Percentiles rank a stretch among this genome's conserved stretches.
These are phyloP conservation scores for Chionomys nivalis DNA, from an alignment of 2,113 vertebrate species.

Conservation along the genomic window DNA sequence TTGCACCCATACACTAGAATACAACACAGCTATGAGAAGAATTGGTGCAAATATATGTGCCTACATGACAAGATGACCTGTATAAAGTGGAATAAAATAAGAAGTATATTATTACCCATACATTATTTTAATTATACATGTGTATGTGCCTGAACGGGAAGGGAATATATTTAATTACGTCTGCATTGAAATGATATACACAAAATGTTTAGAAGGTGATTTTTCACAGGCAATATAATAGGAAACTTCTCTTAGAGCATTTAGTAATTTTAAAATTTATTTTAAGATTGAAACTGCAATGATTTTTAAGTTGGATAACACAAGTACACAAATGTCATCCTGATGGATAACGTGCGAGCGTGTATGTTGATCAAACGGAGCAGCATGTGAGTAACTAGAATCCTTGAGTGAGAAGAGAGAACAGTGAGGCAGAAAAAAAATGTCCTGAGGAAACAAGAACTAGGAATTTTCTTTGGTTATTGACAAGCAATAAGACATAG, in stretches of 20 bases:
- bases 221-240: not conserved
- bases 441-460: not conserved
- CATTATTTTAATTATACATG: not conserved
- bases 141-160: not conserved
- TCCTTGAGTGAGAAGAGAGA: not conserved
- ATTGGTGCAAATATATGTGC: not conserved
- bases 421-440: not conserved
- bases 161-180: not conserved
- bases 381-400: not conserved
- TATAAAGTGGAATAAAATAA: not conserved
- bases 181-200: not conserved
- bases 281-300: not conserved
- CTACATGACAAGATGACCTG: not conserved
- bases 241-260: not conserved
- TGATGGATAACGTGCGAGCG: not conserved
- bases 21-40: not conserved
- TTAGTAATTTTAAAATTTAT: not conserved
- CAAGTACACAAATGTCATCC: not conserved
- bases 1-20: not conserved
- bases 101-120: not conserved
- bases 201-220: not conserved
- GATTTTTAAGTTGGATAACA: not conserved
- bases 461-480: not conserved
- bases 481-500: not conserved
- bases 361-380: not conserved